Evolutionary conservation across 1,140 invertebrate genomes (phyloP).

Genomic region (Drosophila willistoni): DNA sequence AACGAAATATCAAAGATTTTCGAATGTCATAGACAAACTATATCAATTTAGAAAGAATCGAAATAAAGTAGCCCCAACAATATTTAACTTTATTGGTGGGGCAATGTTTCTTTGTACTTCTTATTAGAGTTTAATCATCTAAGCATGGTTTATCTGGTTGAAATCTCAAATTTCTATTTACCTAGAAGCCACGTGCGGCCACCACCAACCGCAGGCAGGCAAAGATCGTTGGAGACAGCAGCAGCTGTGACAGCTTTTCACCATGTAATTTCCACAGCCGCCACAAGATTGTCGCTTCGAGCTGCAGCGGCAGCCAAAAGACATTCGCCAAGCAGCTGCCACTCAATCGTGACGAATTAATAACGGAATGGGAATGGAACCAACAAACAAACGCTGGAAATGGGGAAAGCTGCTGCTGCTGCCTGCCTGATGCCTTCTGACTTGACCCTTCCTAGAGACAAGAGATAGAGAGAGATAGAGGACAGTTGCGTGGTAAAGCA

Average conservation of each 20-base stretch:
- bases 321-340: constrained; percentile 46
- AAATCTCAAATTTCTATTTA: constrained; percentile 15
- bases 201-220: constrained; percentile 8
- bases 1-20: too few relatives aligned
- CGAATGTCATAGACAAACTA: too few relatives aligned
- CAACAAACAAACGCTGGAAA: constrained; percentile 33
- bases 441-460: constrained; percentile 8
- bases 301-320: constrained; percentile 18
- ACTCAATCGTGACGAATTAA: constrained; percentile 78
- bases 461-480: constrained; percentile 4
- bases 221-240: constrained; percentile 15
- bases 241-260: constrained; percentile 75
- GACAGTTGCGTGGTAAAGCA: constrained; percentile 1
- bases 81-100: too few relatives aligned
- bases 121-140: background rate
- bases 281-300: constrained; percentile 26
- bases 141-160: background rate
- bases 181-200: constrained; percentile 46
- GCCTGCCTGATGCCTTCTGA: constrained; percentile 4
- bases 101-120: background rate
- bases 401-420: constrained; percentile 46
- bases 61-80: too few relatives aligned
- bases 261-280: constrained; percentile 67
- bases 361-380: constrained; percentile 58
- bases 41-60: too few relatives aligned